Evolutionary conservation across 2,888 invertebrate genomes (phyloP), one percentile per base, ranked within the genome.

Genomic region (Cheilosia vernalis): DNA sequence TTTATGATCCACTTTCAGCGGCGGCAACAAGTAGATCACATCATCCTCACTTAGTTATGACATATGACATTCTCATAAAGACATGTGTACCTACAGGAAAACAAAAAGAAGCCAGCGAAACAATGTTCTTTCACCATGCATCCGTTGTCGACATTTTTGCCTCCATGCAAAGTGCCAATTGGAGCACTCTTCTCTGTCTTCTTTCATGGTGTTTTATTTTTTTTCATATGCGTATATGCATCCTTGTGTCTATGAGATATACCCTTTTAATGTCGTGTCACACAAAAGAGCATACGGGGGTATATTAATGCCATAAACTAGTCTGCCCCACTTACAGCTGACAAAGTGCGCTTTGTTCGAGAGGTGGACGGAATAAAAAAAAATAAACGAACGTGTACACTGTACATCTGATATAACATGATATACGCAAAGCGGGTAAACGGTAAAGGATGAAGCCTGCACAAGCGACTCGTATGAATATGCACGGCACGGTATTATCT

Each of bases 21-120:
- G 63, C 33, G 37, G 63, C 80, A 80, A 76, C 80, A 84, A 84
- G 84, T 84, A 80, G 74, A 76, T 76, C 84, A 63, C 69, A 78
- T 78, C 69, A 69, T 69, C 47, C 53, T 69, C 78, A 80, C 80
- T 84, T 55, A 24, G 37, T 40, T 58, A 47, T 84, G 84, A 80
- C 80, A 74, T 80, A 80, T 79, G 84, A 80, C 80, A 84, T 74
- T 74, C 49, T 30, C 63, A 74, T 44, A 30, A 44, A 67, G 19
- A 27, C 64, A 66, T 13, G 37, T 37, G 13, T 13, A 4, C 13
- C 37, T 37, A 37, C 37, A 13, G n/a, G 42, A 24, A 10, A 61
- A 67, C 19, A 69, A 63, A 37, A 30, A 33, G n/a, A 58, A 19
- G n/a, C 2, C 27, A 66, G 19, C 53, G 49, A 33, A 60, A 76